These are phyloP conservation scores for Meloidogyne floridensis DNA, from an alignment of 1,140 invertebrate genomes.

Conservation along the genomic window DNA sequence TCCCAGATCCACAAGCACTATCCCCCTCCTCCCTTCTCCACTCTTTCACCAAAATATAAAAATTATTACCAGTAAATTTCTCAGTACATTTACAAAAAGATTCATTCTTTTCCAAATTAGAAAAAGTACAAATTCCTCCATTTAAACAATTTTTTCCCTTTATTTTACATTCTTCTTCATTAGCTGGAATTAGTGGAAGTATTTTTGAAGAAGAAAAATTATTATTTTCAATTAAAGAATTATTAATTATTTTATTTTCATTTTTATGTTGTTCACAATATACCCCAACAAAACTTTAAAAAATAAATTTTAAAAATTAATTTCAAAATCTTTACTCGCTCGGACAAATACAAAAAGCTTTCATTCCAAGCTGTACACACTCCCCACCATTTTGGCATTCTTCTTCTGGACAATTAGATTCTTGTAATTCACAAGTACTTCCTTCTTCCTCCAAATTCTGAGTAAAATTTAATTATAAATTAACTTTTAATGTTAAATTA, in stretches of 20 bases:
- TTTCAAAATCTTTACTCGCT: slow-evolving; percentile 1
- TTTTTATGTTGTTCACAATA: slow-evolving; percentile 11
- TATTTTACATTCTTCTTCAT: slow-evolving; percentile 17
- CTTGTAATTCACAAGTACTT: slow-evolving; percentile 15
- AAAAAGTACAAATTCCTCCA: slow-evolving; percentile 24
- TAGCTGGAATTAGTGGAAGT: no score
- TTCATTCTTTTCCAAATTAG: not conserved
- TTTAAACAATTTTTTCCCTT: slow-evolving; percentile 27
- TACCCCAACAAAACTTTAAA: slow-evolving; percentile 4
- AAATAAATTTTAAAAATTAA: not conserved
- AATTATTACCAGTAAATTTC: not conserved
- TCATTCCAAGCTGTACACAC: slow-evolving; percentile 21
- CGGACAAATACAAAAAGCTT: slow-evolving; percentile 32
- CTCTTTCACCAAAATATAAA: not conserved
- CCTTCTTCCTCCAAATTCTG: no score
- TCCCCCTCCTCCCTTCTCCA: not conserved
- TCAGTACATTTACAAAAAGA: slow-evolving; percentile 1
- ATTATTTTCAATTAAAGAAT: no score
- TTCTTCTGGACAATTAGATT: not conserved
- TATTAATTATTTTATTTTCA: no score
- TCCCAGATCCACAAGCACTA: not conserved
- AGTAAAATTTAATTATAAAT: no score
- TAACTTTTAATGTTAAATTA: not conserved
- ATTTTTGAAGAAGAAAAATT: no score
- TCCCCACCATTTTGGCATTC: slow-evolving; percentile 31